Conservation (phyloP, 2,113 vertebrate species). For the Porphyrio hochstetteri region DNA sequence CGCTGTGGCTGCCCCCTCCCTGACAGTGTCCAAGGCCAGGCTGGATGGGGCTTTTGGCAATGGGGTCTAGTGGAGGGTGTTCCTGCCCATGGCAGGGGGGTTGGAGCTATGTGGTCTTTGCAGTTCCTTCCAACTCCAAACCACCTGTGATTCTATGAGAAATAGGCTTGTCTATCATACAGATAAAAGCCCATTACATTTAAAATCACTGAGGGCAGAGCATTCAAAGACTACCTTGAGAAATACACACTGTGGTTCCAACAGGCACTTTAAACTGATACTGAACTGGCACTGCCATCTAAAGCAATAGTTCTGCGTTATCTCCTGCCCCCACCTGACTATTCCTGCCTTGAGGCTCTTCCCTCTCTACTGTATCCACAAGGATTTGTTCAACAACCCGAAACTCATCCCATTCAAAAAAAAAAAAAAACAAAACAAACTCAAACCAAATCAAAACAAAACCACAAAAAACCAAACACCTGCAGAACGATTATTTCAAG, state of each 20-base stretch:
- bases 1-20: no score
- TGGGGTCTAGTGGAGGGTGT: no score
- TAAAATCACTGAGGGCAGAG: not conserved
- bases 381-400: no score
- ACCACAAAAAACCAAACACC: no score
- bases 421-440: no score
- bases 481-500: not conserved
- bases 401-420: not conserved
- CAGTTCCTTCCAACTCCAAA: no score
- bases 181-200: not conserved
- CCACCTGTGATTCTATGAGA: not conserved
- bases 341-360: not conserved
- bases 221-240: not conserved
- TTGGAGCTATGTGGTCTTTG: no score
- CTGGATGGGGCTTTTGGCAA: no score
- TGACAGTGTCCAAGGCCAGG: no score
- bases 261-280: not conserved
- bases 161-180: not conserved
- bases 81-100: no score
- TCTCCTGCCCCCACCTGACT: not conserved
- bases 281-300: no score
- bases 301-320: not conserved
- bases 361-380: not conserved
- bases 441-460: no score
- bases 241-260: accelerated